Evolutionary conservation across 2,888 invertebrate genomes (phyloP), one percentile per base, ranked within the genome.

Genomic region (Acronicta leporina): DNA sequence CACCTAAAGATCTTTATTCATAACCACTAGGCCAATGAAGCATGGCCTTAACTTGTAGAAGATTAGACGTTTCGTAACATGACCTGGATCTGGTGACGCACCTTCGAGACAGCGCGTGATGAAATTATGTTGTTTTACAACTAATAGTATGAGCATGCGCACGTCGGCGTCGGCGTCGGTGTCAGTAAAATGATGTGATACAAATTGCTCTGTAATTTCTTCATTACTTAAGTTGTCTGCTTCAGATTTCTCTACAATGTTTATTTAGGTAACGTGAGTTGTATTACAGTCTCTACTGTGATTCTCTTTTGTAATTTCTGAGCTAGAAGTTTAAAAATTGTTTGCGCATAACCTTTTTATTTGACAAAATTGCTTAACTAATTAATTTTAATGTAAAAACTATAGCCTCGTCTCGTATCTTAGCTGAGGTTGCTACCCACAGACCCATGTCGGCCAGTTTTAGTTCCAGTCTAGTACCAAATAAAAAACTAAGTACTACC

Each of bases 41-140:
- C 49, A 59, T 62, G 73, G 59, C 79, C 74, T 80, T 68, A 75
- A 68, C 67, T 66, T 60, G 59, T 73, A 67, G 71, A 61, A 76
- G 73, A 82, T 82, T 81, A 80, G 77, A 46, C 43, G 66, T 82
- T 79, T 75, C 77, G 68, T 60, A 79, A 77, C 61, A 59, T 79
- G 79, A 81, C 79, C 81, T 75, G 81, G 51, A 81, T 79, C 67
- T 63, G 71, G 69, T 80, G 77, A 81, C 79, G 79, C 80, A 63
- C 77, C 77, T 79, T 52, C 50, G 49, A 75, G 66, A 73, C 69
- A 62, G 67, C 63, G 58, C 54, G 73, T 79, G 72, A 72, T 73
- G 81, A 77, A 80, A 81, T 79, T 70, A 70, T 66, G 81, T 75
- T 77, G 75, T 78, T 79, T 79, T 79, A 77, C 66, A 69, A 69